Percentiles rank a stretch among this genome's conserved stretches.
These are phyloP conservation scores for Kradibia gibbosae DNA, from an alignment of 1,140 invertebrate species.

Conservation along the genomic window DNA sequence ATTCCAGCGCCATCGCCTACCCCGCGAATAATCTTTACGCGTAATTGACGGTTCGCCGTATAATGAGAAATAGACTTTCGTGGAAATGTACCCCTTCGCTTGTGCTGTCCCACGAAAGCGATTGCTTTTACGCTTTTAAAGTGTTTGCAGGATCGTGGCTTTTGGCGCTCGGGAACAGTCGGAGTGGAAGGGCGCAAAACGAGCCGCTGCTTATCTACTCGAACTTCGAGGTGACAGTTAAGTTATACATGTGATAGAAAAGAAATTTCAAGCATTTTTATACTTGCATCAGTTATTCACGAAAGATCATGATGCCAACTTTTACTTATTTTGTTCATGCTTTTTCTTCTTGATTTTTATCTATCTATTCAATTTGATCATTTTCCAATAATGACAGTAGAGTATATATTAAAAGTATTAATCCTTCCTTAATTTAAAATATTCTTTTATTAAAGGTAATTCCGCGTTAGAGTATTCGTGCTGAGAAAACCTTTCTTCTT, in stretches of 20 bases:
- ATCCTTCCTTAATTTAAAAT: no score
- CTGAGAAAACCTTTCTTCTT: no score
- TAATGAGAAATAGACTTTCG: not conserved
- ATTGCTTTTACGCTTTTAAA: slow-evolving; percentile 17
- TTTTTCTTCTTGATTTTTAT: no score
- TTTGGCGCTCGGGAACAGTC: no score
- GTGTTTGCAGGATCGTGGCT: not conserved
- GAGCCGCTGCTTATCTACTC: not conserved
- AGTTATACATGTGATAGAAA: not conserved
- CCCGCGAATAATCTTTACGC: not conserved
- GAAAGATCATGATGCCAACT: no score
- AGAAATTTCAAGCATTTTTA: not conserved
- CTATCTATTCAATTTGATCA: no score
- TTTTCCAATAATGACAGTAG: no score
- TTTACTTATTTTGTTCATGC: no score
- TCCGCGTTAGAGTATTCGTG: no score
- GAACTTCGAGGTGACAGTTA: not conserved
- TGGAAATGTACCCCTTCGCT: not conserved
- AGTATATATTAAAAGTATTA: no score
- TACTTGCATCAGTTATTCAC: not conserved
- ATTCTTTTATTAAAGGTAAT: no score
- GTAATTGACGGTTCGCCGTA: slow-evolving; percentile 3
- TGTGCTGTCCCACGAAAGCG: slow-evolving; percentile 10
- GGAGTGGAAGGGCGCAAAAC: not conserved
- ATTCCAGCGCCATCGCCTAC: slow-evolving; percentile 31